Evolutionary conservation across 2,888 invertebrate species (phyloP).

Genomic region (Epirrhoe tristata): DNA sequence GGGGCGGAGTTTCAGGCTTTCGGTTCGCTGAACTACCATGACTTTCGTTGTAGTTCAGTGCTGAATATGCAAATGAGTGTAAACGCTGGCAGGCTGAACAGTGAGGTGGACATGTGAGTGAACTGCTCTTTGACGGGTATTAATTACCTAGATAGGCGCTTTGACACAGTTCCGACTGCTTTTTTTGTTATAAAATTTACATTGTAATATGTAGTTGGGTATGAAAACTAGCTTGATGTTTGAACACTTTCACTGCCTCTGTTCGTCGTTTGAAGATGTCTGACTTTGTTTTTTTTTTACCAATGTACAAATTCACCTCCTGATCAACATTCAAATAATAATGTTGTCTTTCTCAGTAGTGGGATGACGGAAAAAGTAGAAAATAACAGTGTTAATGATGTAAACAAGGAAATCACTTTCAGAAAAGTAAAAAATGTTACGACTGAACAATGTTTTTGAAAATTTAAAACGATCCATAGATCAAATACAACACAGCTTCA

Average conservation of each 20-base stretch:
- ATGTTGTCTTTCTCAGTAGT: too few species aligned
- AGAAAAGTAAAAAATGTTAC: too few species aligned
- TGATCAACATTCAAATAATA: too few species aligned
- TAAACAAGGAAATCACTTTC: too few species aligned
- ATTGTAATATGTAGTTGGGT: not conserved
- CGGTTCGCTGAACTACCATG: slow-evolving; percentile 24
- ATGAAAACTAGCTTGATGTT: not conserved
- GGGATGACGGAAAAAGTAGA: too few species aligned
- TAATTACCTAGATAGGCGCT: not conserved
- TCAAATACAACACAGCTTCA: not conserved
- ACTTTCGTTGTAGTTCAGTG: slow-evolving; percentile 18
- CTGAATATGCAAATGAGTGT: slow-evolving; percentile 32
- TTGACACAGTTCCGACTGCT: not conserved
- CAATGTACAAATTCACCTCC: too few species aligned
- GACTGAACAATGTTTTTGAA: too few species aligned
- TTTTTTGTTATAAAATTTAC: too few species aligned
- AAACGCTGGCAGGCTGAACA: slow-evolving; percentile 12
- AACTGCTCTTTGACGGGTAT: slow-evolving; percentile 11
- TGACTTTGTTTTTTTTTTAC: too few species aligned
- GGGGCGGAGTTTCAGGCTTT: slow-evolving; percentile 11
- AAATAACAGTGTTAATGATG: too few species aligned
- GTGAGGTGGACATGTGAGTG: not conserved
- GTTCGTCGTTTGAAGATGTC: too few species aligned
- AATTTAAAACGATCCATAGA: not conserved
- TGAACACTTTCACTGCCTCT: too few species aligned